Base-by-base conservation (phyloP, 2,888 invertebrate genomes). In the Acanthacorydalis orientalis region DNA sequence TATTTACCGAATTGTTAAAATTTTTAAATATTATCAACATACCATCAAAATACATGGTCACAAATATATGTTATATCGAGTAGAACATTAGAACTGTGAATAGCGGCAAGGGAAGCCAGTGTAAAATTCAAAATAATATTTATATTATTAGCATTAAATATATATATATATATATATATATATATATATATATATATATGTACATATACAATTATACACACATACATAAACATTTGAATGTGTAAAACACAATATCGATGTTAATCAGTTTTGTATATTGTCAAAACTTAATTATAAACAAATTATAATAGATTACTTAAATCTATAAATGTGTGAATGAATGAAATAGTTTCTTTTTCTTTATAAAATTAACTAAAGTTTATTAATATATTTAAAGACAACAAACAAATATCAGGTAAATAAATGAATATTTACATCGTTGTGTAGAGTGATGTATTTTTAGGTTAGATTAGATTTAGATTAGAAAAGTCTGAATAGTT, bases 1-100 rank as follows among this genome's bases (percentile, higher is more conserved):
- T 23, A 23, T n/a, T n/a, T n/a, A n/a, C 23, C 6, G 6, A 23
- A 4, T 23, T 23, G 6, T 23, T 23, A 23, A 23, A 23, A 23
- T 4, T 4, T 4, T 23, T 23, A 23, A 23, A 23, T 23, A 23
- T n/a, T n/a, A n/a, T 23, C 23, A 23, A 23, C 23, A 23, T 23
- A 23, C 23, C 23, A 23, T 23, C 23, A 23, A 23, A 23, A 23
- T 23, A 23, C 23, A 23, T 6, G 23, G 6, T 23, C 23, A 23
- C 2, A 23, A 23, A 23, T 23, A 6, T 23, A 23, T 23, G 23
- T 23, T 23, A 23, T 23, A 23, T 23, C 23, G 6, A 23, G 23
- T 23, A 23, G 23, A 23, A 23, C 58, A 63, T 65, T 65, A 65
- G 64, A 65, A 64, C 61, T 64, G 65, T 66, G 65, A 64, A 60